Evolutionary conservation across 2,797 vertebrate genomes (phyloP).

Genomic region (Gadopsis bispinosus): DNA sequence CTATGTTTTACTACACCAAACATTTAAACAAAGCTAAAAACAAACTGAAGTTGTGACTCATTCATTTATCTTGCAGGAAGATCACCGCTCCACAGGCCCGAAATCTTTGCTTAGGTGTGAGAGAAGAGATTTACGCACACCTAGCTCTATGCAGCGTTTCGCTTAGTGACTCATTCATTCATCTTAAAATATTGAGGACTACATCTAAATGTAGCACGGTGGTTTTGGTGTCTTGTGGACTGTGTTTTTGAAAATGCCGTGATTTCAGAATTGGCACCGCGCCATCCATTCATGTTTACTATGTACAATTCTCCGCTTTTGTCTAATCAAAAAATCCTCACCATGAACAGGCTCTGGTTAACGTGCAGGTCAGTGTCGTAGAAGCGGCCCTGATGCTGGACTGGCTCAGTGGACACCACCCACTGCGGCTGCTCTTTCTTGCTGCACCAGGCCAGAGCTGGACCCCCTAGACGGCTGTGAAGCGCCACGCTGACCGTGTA

Average conservation of each 20-base stretch:
- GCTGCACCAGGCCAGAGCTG: constrained; percentile 70
- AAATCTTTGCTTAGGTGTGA: too few relatives aligned
- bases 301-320: background rate
- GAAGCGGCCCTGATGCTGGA: constrained; percentile 87
- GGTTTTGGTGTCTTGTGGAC: background rate
- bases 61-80: background rate
- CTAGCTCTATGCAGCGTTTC: too few relatives aligned
- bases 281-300: background rate
- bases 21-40: background rate
- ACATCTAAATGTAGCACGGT: background rate
- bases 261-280: background rate
- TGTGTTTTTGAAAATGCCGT: background rate
- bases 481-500: constrained; percentile 88
- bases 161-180: background rate
- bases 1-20: background rate
- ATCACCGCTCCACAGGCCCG: too few relatives aligned
- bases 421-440: constrained; percentile 71
- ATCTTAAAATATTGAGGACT: background rate
- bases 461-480: constrained; percentile 83
- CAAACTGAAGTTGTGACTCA: background rate
- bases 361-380: constrained; percentile 87
- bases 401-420: constrained; percentile 75
- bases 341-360: constrained; percentile 88
- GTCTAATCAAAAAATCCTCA: constrained; percentile 75
- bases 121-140: too few relatives aligned